Evolutionary conservation across 2,113 vertebrate genomes (phyloP).

Genomic region (Lophius piscatorius): DNA sequence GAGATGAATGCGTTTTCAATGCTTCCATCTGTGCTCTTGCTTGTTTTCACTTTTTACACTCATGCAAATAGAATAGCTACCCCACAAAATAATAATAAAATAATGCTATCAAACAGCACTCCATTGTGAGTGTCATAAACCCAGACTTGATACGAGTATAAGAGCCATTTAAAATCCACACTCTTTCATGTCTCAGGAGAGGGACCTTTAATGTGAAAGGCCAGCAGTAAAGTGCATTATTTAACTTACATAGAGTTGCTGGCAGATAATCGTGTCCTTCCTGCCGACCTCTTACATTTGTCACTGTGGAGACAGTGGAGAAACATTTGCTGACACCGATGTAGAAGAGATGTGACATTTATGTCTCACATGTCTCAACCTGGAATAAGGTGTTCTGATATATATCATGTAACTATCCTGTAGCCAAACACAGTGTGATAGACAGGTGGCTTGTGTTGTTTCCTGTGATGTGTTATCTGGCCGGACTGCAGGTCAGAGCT

Average conservation of each 20-base stretch:
- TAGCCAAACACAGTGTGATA: too few relatives aligned
- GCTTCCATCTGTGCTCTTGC: conserved; percentile 11
- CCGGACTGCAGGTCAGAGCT: neutral
- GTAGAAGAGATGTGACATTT: conserved; percentile 4
- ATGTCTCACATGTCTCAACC: neutral
- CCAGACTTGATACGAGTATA: conserved; percentile 53
- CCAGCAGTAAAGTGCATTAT: conserved; percentile 47
- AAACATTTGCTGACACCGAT: conserved; percentile 10
- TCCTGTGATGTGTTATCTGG: neutral
- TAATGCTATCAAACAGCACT: conserved; percentile 54
- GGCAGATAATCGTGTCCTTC: conserved; percentile 30
- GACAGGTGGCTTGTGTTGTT: conserved; percentile 12
- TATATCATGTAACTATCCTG: too few relatives aligned
- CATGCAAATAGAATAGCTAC: conserved; percentile 38
- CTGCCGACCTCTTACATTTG: conserved; percentile 9
- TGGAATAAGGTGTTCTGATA: neutral
- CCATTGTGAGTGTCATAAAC: conserved; percentile 50
- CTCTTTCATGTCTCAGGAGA: conserved; percentile 58
- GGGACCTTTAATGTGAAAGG: conserved; percentile 56
- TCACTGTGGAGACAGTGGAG: conserved; percentile 15
- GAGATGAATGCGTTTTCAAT: conserved; percentile 31
- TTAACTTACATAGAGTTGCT: conserved; percentile 30
- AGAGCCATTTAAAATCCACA: conserved; percentile 55
- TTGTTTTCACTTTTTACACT: conserved; percentile 35
- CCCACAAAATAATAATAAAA: conserved; percentile 44